Evolutionary conservation across 2,797 vertebrate species (phyloP), one percentile per base, ranked within the genome.

Genomic region (Tapirus indicus): DNA sequence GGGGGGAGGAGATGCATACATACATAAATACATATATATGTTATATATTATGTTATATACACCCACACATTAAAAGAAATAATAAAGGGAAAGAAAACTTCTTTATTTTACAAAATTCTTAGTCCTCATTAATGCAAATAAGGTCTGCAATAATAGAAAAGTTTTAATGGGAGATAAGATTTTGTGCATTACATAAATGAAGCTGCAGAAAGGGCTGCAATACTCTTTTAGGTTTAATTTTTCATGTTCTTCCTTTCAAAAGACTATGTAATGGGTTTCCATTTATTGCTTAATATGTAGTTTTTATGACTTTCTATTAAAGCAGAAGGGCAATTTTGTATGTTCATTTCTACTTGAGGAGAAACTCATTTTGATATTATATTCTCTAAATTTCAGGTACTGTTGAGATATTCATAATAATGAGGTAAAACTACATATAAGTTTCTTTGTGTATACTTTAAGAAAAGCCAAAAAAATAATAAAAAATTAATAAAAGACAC

Each of bases 71-170:
- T 71, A 54, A 1, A 64, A 82, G 13, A 68, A 74, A 92, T 58
- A 60, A 44, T 91, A 93, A 77, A 95, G 49, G 10, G 20, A 78
- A 88, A 64, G 56, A 5, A 54, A 93, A 47, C 20, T 62, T 66
- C 2, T 75, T 92, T 38, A 44, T 69, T 95, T 74, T 56, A 69
- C 5, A 92, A 72, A 89, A 86, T 91, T 54, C 4, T 13, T 88
- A 64, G 17, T 62, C 3, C 58, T 97, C 62, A 68, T 96, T 96
- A 96, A 95, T 89, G 49, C 32, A 96, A 89, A 94, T 94, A 75
- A 92, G 35, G 27, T 38, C 27, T 74, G 32, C 9, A 12, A 88
- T 96, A 93, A 95, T 86, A 86, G 25, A 92, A 91, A 56, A 75
- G 11, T 68, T 95, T 87, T 75, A 94, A 94, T 83, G 44, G 60